phyloP scores from a whole-genome alignment of 2,888 invertebrate species.

The Helicoverpa assulta region DNA sequence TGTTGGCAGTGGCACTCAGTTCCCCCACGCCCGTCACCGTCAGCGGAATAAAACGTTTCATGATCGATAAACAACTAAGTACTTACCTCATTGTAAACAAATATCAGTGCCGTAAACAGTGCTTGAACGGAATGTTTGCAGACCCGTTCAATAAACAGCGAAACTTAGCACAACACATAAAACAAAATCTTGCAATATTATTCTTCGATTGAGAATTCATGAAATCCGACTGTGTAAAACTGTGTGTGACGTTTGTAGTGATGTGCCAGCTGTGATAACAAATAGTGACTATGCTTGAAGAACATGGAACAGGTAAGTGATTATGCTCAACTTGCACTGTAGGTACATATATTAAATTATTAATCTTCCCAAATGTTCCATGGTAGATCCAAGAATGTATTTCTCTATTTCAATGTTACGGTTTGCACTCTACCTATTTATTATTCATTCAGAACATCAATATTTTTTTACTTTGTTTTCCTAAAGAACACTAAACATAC shows the following conservation, averaged over 20 bases:
- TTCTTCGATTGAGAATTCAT: conserved; percentile 32
- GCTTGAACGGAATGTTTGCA: conserved; percentile 48
- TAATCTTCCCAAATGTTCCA: not conserved
- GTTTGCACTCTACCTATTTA: too few species aligned
- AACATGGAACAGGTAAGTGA: conserved; percentile 31
- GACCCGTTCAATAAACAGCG: conserved; percentile 36
- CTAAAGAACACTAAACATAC: too few species aligned
- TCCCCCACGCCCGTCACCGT: conserved; percentile 68
- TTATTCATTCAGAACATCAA: too few species aligned
- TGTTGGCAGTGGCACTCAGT: conserved; percentile 68
- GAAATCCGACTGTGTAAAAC: conserved; percentile 17
- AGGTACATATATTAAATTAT: not conserved
- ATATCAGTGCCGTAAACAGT: conserved; percentile 46
- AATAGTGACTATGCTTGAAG: conserved; percentile 36
- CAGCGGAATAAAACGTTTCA: conserved; percentile 62
- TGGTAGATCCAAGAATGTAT: not conserved
- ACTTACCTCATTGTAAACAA: conserved; percentile 71
- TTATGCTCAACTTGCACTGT: not conserved
- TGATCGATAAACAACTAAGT: conserved; percentile 48
- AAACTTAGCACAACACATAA: conserved; percentile 51
- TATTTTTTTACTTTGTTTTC: too few species aligned
- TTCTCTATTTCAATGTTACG: too few species aligned
- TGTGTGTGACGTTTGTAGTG: conserved; percentile 54
- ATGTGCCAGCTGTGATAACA: too few species aligned
- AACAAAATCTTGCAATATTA: conserved; percentile 32